phyloP scores from a whole-genome alignment of 2,888 invertebrate genomes.

The Trissoscelio sp. region DNA sequence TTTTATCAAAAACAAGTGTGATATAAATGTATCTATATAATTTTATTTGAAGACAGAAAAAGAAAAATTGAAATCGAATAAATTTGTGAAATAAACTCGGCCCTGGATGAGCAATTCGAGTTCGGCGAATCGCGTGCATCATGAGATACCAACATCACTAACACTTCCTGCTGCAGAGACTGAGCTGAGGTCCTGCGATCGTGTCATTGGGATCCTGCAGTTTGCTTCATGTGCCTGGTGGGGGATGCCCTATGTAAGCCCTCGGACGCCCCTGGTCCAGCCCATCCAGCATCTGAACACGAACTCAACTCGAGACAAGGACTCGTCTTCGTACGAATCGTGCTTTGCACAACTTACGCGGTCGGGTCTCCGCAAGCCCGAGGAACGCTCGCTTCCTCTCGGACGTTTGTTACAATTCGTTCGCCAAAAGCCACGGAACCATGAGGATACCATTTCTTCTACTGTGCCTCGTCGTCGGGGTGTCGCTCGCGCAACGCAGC shows the following conservation, averaged over 20 bases:
- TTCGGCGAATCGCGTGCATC: conserved; percentile 63
- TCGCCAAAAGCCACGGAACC: conserved; percentile 25
- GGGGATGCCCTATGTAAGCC: conserved; percentile 83
- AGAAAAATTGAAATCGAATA: conserved; percentile 10
- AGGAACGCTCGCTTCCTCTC: conserved; percentile 52
- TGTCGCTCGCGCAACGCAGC: conserved; percentile 67
- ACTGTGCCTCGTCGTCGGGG: conserved; percentile 70
- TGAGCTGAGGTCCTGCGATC: conserved; percentile 74
- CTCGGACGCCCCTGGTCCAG: conserved; percentile 82
- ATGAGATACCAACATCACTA: conserved; percentile 64
- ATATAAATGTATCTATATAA: too few relatives aligned
- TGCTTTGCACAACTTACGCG: conserved; percentile 69
- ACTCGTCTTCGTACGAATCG: conserved; percentile 72
- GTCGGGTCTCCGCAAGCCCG: conserved; percentile 53
- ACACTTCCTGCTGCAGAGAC: conserved; percentile 79
- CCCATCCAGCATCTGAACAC: conserved; percentile 82
- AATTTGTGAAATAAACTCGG: conserved; percentile 49
- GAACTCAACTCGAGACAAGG: conserved; percentile 78
- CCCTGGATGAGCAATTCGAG: conserved; percentile 42
- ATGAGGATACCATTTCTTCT: conserved; percentile 72
- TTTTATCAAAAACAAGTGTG: too few relatives aligned
- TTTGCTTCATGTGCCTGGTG: conserved; percentile 78
- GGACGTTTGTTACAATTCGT: conserved; percentile 40
- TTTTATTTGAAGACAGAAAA: too few relatives aligned
- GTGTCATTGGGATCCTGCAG: conserved; percentile 82